Percentiles rank a stretch among this genome's conserved stretches.
These are phyloP conservation scores for Callionymus lyra DNA, from an alignment of 2,113 vertebrate genomes.

Conservation along the genomic window DNA sequence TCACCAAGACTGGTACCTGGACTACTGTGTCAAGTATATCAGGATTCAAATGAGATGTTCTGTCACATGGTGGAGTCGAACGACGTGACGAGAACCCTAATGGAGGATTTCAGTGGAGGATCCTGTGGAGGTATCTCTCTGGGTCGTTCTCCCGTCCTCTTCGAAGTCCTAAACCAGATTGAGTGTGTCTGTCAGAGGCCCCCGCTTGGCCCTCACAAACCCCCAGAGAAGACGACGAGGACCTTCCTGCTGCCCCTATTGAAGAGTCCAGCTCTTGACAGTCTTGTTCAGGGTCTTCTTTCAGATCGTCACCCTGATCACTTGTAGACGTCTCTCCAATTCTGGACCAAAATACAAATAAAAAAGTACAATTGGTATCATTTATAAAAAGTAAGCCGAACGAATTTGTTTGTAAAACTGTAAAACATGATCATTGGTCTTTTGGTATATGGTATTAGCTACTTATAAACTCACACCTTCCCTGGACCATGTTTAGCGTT, in stretches of 20 bases:
- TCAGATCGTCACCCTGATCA: constrained; percentile 17
- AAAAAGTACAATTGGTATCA: background rate
- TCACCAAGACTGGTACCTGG: background rate
- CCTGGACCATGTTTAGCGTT: too few relatives aligned
- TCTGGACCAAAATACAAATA: constrained; percentile 25
- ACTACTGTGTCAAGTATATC: background rate
- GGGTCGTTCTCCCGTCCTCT: constrained; percentile 36
- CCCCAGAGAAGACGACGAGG: constrained; percentile 1
- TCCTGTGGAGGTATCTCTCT: constrained; percentile 58
- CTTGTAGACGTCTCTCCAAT: constrained; percentile 34
- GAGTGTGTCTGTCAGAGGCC: constrained; percentile 23
- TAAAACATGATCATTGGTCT: too few relatives aligned
- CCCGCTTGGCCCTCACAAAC: constrained; percentile 13
- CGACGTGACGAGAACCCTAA: background rate
- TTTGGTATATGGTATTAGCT: too few relatives aligned
- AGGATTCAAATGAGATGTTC: background rate
- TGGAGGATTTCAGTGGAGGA: constrained; percentile 38
- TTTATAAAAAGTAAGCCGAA: too few relatives aligned
- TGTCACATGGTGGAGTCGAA: background rate
- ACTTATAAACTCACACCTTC: too few relatives aligned
- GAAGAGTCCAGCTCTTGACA: constrained; percentile 21
- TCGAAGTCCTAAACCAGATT: constrained; percentile 21
- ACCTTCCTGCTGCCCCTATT: constrained; percentile 5
- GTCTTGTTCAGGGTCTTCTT: constrained; percentile 18
- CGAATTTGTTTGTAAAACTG: too few relatives aligned